Evolutionary conservation across 2,888 invertebrate genomes (phyloP).

Genomic region (Hemicrepidius hirtus): DNA sequence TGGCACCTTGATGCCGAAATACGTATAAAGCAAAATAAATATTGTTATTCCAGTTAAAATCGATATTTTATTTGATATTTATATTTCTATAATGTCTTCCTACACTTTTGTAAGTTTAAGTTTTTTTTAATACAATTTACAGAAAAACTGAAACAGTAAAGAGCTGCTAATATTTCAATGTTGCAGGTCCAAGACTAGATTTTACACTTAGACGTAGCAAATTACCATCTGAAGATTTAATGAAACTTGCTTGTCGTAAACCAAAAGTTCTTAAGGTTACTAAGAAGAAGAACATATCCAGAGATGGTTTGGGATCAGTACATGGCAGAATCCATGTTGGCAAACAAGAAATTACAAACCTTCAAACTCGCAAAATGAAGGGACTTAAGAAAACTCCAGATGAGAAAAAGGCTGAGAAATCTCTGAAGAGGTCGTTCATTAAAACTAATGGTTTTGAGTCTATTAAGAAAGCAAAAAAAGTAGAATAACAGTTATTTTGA

Average conservation of each 20-base stretch:
- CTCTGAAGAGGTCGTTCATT: constrained; percentile 29
- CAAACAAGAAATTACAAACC: constrained; percentile 86
- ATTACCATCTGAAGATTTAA: constrained; percentile 92
- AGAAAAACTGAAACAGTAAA: too few species aligned
- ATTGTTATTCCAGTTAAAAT: too few species aligned
- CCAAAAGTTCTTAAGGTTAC: constrained; percentile 86
- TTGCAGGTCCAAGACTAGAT: constrained; percentile 89
- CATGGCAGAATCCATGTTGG: constrained; percentile 95
- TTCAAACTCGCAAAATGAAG: constrained; percentile 95
- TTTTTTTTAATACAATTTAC: too few species aligned
- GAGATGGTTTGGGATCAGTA: constrained; percentile 91
- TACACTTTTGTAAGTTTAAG: too few species aligned
- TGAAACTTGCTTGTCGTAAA: constrained; percentile 86
- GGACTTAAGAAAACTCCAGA: constrained; percentile 85
- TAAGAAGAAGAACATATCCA: constrained; percentile 93
- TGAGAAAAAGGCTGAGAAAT: constrained; percentile 77
- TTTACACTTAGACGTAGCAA: constrained; percentile 89
- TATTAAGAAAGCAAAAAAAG: constrained; percentile 33
- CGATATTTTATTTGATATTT: too few species aligned
- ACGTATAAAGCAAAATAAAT: too few species aligned
- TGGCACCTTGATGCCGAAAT: too few species aligned
- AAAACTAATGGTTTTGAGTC: constrained; percentile 3
- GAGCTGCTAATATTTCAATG: too few species aligned
- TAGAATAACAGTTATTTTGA: constrained; percentile 34
- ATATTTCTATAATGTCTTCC: too few species aligned